Evolutionary conservation across 2,888 invertebrate species (phyloP).

Genomic region (Drosophila suboccidentalis): DNA sequence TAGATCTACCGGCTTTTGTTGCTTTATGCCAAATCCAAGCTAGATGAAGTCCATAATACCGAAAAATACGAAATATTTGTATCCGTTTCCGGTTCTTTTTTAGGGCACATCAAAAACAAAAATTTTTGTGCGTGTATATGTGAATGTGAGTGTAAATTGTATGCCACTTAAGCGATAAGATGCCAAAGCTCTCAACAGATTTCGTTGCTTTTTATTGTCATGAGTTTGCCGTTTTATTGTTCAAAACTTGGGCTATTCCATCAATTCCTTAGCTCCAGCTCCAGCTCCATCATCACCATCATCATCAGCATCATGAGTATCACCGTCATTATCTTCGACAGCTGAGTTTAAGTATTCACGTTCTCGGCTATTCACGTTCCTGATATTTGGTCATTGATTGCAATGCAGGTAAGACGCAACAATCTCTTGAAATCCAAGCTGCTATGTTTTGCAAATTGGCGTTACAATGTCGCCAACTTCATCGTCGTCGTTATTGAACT

Average conservation of each 20-base stretch:
- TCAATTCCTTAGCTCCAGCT: background rate
- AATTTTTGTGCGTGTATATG: conserved; percentile 7
- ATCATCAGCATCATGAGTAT: background rate
- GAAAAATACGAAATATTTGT: conserved; percentile 66
- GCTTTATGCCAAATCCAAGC: conserved; percentile 61
- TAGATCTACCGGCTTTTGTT: conserved; percentile 46
- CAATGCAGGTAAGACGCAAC: background rate
- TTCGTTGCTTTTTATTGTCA: conserved; percentile 23
- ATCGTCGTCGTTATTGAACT: no score
- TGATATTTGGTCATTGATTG: background rate
- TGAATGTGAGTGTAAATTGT: conserved; percentile 17
- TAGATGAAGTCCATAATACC: conserved; percentile 65
- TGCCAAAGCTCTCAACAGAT: conserved; percentile 42
- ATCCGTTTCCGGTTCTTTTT: conserved; percentile 54
- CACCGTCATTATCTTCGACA: background rate
- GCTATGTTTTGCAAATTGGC: no score
- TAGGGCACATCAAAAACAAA: conserved; percentile 33
- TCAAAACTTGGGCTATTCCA: conserved; percentile 23
- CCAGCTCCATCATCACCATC: background rate
- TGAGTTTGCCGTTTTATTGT: conserved; percentile 32
- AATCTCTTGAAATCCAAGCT: background rate
- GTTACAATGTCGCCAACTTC: no score
- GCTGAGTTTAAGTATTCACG: conserved; percentile 1
- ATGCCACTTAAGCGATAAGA: conserved; percentile 47
- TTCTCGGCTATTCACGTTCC: background rate